phyloP scores from a whole-genome alignment of 2,113 vertebrate species.

The Thalassoma bifasciatum region DNA sequence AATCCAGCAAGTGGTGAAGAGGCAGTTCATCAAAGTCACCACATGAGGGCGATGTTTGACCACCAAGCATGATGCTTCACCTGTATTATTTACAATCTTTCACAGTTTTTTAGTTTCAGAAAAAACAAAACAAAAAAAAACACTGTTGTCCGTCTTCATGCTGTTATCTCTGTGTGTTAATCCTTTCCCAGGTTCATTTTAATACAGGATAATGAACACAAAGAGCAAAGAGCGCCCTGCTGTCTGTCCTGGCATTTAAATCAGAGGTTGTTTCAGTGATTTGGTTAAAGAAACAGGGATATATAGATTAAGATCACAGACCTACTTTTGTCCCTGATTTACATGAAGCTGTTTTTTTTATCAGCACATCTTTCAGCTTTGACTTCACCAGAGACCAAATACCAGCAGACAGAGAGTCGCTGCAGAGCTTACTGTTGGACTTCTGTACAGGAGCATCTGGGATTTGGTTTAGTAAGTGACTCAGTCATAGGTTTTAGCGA shows the following conservation, averaged over 20 bases:
- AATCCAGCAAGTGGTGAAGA: background rate
- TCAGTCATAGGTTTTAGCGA: no score
- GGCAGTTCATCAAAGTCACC: slow-evolving; percentile 21
- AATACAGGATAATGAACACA: slow-evolving; percentile 42
- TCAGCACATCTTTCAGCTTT: slow-evolving; percentile 2
- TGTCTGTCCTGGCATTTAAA: slow-evolving; percentile 6
- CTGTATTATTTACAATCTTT: no score
- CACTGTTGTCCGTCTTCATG: background rate
- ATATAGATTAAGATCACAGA: slow-evolving; percentile 20
- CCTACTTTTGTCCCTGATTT: slow-evolving; percentile 25
- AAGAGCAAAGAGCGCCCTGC: slow-evolving; percentile 15
- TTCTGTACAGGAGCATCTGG: no score
- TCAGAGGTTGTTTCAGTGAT: background rate
- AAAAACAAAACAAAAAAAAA: no score
- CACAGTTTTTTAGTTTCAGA: background rate
- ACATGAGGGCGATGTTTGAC: slow-evolving; percentile 20
- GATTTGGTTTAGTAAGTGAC: no score
- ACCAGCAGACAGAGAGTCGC: no score
- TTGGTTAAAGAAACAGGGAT: slow-evolving; percentile 5
- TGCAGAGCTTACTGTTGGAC: no score
- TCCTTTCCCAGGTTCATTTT: slow-evolving; percentile 20
- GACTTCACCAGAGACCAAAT: background rate
- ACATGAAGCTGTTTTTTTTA: slow-evolving; percentile 12
- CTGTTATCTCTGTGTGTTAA: background rate
- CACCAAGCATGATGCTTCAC: background rate